Conservation (phyloP, 2,113 vertebrate species). For the Pseudorectes ferrugineus region DNA sequence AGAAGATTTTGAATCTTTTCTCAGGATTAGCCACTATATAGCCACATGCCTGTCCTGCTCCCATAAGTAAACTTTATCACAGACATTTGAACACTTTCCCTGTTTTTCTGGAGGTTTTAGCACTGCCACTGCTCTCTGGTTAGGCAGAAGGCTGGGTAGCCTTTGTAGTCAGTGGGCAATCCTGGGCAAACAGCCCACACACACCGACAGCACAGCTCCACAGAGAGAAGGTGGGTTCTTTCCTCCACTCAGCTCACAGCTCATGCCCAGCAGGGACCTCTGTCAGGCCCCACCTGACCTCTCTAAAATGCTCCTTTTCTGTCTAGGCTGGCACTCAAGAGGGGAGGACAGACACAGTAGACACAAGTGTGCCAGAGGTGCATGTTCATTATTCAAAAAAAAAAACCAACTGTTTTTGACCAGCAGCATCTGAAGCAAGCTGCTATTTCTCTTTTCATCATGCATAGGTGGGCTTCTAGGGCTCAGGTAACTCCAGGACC, state of each 20-base stretch:
- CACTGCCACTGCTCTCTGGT: not conserved
- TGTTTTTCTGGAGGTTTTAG: not conserved
- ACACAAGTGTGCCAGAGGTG: not conserved
- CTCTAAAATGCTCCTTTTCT: not conserved
- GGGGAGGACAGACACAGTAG: not conserved
- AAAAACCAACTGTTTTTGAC: not conserved
- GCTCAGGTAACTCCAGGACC: not conserved
- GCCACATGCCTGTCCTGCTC: not conserved
- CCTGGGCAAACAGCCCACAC: not conserved
- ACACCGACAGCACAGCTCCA: not conserved
- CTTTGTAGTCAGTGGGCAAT: not conserved
- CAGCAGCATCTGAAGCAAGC: not conserved
- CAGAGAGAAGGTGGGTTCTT: not conserved
- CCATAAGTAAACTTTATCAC: not conserved
- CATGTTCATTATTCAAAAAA: not conserved
- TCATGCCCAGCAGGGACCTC: not conserved
- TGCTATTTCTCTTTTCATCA: not conserved
- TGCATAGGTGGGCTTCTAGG: not conserved
- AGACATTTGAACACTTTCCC: not conserved
- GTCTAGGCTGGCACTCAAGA: not conserved
- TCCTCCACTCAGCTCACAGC: not conserved
- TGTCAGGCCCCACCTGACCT: not conserved
- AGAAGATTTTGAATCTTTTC: not conserved
- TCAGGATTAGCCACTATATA: not conserved
- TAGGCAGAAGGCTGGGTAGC: not conserved